Percentiles rank a stretch among this genome's conserved stretches.
Evolutionary conservation across 2,888 invertebrate genomes (phyloP).

Genomic region (Minunthozetes semirufus): DNA sequence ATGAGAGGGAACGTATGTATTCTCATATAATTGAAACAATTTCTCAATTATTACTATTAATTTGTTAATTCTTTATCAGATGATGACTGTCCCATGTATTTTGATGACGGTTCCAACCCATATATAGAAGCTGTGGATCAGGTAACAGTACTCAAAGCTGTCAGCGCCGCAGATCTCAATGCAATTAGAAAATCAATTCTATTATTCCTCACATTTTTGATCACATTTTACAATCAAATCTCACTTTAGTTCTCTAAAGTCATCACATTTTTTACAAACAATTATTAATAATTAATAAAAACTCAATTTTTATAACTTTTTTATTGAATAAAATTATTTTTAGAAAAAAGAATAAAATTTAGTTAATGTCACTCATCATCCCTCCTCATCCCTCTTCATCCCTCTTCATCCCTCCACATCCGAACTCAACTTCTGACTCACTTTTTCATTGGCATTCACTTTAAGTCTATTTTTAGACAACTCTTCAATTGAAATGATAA

Average conservation of each 20-base stretch:
- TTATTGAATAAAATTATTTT: too few relatives aligned
- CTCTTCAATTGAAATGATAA: too few relatives aligned
- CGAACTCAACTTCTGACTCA: too few relatives aligned
- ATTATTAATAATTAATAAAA: neutral
- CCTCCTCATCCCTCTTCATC: too few relatives aligned
- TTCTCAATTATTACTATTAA: neutral
- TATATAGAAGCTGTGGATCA: conserved; percentile 47
- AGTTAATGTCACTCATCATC: too few relatives aligned
- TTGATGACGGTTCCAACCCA: conserved; percentile 85
- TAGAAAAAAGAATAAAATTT: too few relatives aligned
- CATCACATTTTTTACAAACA: neutral
- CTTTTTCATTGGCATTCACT: too few relatives aligned
- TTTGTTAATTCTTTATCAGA: conserved; percentile 51
- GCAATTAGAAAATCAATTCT: neutral
- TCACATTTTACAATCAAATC: neutral
- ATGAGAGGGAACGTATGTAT: conserved; percentile 74
- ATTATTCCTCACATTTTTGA: conserved; percentile 1
- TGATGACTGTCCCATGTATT: conserved; percentile 95
- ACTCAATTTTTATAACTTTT: conserved; percentile 1
- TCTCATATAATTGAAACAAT: too few relatives aligned
- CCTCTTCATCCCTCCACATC: too few relatives aligned
- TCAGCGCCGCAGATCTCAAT: neutral
- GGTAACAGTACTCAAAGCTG: conserved; percentile 30
- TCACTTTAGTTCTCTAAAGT: neutral
- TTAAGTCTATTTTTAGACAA: too few relatives aligned